These are phyloP conservation scores for Eleginops maclovinus DNA, from an alignment of 2,113 vertebrate genomes.

Conservation along the genomic window DNA sequence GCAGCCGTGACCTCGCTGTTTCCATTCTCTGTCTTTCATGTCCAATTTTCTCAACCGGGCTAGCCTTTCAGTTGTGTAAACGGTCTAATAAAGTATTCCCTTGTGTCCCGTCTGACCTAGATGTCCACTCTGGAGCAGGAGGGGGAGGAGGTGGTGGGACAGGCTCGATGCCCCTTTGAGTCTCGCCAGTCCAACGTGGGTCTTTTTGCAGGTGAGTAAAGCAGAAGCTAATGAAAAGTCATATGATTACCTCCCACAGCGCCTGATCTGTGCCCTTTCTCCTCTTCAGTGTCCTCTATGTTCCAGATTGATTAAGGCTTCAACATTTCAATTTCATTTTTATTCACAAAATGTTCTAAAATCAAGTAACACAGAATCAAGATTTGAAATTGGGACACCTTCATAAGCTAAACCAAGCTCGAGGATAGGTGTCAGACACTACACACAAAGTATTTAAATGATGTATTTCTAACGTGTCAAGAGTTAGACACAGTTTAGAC, in stretches of 20 bases:
- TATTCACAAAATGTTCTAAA: too few relatives aligned
- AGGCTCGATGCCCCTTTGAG: constrained; percentile 94
- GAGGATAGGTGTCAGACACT: too few relatives aligned
- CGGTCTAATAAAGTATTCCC: constrained; percentile 4
- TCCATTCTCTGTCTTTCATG: constrained; percentile 10
- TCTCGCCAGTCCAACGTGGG: constrained; percentile 92
- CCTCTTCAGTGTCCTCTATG: not conserved
- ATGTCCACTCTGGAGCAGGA: constrained; percentile 89
- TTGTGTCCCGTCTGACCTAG: constrained; percentile 63
- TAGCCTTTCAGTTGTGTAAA: not conserved
- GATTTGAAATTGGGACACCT: too few relatives aligned
- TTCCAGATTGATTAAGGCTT: not conserved
- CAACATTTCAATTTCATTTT: too few relatives aligned
- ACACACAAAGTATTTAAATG: too few relatives aligned
- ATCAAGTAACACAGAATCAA: too few relatives aligned
- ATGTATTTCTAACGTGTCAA: too few relatives aligned
- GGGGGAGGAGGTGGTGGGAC: constrained; percentile 91
- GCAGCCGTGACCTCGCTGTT: not conserved
- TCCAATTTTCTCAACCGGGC: not conserved
- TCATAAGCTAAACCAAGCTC: too few relatives aligned
- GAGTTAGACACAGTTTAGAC: too few relatives aligned
- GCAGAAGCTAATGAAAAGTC: not conserved
- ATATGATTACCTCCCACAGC: not conserved
- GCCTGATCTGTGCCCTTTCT: not conserved
- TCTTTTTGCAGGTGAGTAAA: constrained; percentile 89